These are phyloP conservation scores for Sinelater perroti DNA, from an alignment of 2,888 invertebrate genomes.

Conservation along the genomic window DNA sequence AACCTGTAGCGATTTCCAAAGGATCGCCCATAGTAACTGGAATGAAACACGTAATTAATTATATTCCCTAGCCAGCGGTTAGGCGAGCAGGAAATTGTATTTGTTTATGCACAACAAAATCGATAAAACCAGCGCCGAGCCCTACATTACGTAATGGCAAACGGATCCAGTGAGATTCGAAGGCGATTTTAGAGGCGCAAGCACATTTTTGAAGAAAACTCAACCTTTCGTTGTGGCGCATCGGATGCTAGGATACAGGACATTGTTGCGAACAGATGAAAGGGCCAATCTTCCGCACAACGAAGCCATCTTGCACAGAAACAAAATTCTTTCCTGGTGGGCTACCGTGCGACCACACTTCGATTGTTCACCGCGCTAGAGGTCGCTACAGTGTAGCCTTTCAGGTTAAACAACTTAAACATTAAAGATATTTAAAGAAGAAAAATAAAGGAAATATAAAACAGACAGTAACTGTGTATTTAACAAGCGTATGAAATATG, in stretches of 20 bases:
- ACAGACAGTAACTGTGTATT: too few species aligned
- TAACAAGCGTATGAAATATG: too few species aligned
- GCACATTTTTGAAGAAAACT: conserved; percentile 46
- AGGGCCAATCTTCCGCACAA: conserved; percentile 76
- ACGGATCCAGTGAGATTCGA: too few species aligned
- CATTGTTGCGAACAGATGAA: conserved; percentile 71
- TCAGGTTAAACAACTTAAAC: too few species aligned
- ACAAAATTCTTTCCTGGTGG: too few species aligned
- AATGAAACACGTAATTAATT: conserved; percentile 7
- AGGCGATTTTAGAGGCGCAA: too few species aligned
- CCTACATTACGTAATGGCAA: conserved; percentile 56
- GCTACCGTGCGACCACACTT: too few species aligned
- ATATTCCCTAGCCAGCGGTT: neutral
- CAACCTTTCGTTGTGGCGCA: conserved; percentile 70
- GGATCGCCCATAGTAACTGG: conserved; percentile 83
- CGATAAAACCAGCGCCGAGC: conserved; percentile 4
- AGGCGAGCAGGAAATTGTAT: neutral
- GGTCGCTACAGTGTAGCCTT: neutral
- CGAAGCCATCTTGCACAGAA: conserved; percentile 78
- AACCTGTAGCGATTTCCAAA: conserved; percentile 91
- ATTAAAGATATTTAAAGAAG: too few species aligned
- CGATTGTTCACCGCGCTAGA: neutral
- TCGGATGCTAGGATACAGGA: conserved; percentile 69
- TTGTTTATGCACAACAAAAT: neutral
- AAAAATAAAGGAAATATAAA: too few species aligned